phyloP scores from a whole-genome alignment of 2,113 vertebrate species.

The Globicephala melas region DNA sequence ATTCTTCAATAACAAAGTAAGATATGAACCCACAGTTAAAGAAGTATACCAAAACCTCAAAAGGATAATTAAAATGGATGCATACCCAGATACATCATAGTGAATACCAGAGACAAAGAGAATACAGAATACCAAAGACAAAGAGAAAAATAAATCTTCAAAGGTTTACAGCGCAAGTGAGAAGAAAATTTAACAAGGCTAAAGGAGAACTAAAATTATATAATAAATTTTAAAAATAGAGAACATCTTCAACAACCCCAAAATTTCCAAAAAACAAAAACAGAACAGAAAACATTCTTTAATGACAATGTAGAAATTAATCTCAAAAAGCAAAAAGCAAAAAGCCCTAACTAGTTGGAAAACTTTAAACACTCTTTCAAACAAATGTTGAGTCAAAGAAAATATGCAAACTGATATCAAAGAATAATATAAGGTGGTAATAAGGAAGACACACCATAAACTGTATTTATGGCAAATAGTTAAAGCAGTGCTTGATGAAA shows the following conservation, averaged over 20 bases:
- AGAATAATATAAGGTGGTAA: neutral
- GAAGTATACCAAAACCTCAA: neutral
- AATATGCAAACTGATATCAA: neutral
- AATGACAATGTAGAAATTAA: slow-evolving; percentile 4
- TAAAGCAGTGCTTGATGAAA: neutral
- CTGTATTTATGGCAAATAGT: accelerated
- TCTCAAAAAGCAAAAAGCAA: neutral
- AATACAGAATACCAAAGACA: neutral
- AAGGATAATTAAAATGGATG: neutral
- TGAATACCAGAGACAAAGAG: neutral
- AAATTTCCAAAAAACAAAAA: slow-evolving; percentile 8
- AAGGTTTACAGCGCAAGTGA: neutral
- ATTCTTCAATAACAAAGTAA: neutral
- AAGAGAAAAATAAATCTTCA: neutral
- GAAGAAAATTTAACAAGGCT: neutral
- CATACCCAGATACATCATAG: neutral
- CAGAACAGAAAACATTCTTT: neutral
- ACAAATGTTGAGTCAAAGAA: neutral
- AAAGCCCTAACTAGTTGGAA: neutral
- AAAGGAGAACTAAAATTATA: neutral
- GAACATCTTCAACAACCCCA: slow-evolving; percentile 14
- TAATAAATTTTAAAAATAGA: neutral
- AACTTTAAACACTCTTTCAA: neutral
- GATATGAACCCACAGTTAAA: neutral
- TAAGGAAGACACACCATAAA: neutral